Conservation (phyloP, 2,888 invertebrate genomes). For the Amphimallon solstitiale region DNA sequence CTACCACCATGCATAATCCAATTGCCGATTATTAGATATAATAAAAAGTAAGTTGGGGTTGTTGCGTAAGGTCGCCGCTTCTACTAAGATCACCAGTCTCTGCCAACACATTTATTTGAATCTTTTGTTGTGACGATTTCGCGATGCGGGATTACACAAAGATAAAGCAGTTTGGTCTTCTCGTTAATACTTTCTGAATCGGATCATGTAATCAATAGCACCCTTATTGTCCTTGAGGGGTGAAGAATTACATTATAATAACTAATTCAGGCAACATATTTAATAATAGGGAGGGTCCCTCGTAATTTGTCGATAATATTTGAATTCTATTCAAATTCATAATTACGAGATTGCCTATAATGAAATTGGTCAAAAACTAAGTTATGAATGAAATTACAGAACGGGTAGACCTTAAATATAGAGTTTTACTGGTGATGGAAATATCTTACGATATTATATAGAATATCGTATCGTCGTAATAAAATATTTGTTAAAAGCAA, state of each 20-base stretch:
- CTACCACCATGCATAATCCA: conserved; percentile 11
- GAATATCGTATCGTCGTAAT: no score
- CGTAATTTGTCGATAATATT: background rate
- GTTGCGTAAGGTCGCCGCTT: conserved; percentile 26
- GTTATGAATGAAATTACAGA: conserved; percentile 1
- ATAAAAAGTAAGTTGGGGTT: conserved; percentile 22
- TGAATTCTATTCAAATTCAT: conserved; percentile 26
- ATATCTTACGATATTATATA: no score
- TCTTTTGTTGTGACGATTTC: conserved; percentile 20
- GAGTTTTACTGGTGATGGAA: no score
- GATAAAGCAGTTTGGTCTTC: background rate
- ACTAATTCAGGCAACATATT: conserved; percentile 11
- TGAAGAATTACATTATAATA: background rate
- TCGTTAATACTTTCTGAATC: background rate
- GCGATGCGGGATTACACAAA: conserved; percentile 21
- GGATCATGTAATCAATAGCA: background rate
- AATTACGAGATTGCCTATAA: conserved; percentile 26
- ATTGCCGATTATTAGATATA: conserved; percentile 17
- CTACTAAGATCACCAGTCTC: background rate
- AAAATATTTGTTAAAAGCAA: no score
- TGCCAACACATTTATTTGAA: no score
- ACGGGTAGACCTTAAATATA: no score
- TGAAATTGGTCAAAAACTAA: background rate
- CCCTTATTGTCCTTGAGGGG: conserved; percentile 12
- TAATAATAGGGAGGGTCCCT: background rate